Conservation (phyloP, 2,888 invertebrate species). For the Chalcosyrphus nemorum region DNA sequence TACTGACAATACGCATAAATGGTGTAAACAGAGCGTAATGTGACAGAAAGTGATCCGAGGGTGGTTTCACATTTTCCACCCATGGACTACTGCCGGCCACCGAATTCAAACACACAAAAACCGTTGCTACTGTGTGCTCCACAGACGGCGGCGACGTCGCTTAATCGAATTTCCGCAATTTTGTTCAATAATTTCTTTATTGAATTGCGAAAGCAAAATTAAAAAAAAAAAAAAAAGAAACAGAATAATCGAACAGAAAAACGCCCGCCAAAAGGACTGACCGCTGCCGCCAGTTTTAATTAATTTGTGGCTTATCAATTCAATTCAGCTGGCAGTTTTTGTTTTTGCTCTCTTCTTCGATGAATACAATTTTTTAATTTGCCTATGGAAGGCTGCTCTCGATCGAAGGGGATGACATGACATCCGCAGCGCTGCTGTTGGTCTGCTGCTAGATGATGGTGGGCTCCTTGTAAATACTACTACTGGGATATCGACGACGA, state of each 20-base stretch:
- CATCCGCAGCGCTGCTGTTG: conserved; percentile 64
- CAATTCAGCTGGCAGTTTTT: conserved; percentile 76
- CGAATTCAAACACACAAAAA: neutral
- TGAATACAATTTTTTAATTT: conserved; percentile 58
- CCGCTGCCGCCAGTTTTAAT: conserved; percentile 76
- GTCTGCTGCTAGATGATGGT: conserved; percentile 55
- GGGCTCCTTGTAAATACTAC: conserved; percentile 39
- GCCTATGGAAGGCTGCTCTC: conserved; percentile 34
- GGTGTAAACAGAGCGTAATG: neutral
- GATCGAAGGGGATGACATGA: conserved; percentile 53
- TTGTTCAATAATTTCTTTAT: conserved; percentile 75
- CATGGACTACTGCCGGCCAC: neutral
- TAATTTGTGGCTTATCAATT: conserved; percentile 82
- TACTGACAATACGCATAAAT: neutral
- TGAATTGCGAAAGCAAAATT: conserved; percentile 70
- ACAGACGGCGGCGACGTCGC: conserved; percentile 36
- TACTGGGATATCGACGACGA: conserved; percentile 48
- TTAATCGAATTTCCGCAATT: conserved; percentile 76
- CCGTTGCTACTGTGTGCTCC: conserved; percentile 7
- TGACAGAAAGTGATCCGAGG: neutral
- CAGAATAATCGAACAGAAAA: conserved; percentile 78
- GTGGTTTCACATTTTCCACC: neutral
- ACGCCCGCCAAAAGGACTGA: conserved; percentile 74
- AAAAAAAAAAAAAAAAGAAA: conserved; percentile 42
- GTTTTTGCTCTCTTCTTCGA: conserved; percentile 59